phyloP scores from a whole-genome alignment of 2,797 vertebrate species.

The Enteromius mattozi region DNA sequence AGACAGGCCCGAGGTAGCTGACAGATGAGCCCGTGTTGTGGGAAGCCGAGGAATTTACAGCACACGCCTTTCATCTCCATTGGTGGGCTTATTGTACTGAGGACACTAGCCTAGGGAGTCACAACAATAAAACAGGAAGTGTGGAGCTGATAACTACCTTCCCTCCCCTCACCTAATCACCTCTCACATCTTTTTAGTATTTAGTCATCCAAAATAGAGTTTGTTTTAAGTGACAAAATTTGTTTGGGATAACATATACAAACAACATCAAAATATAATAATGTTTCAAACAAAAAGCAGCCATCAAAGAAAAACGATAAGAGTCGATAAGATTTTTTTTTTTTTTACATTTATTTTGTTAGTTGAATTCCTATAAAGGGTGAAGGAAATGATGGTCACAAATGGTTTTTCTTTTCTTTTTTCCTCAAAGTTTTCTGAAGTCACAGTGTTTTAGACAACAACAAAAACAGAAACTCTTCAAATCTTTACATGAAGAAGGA shows the following conservation, averaged over 20 bases:
- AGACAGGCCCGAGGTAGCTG: slow-evolving; percentile 73
- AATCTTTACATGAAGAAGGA: slow-evolving; percentile 70
- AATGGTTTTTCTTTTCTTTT: slow-evolving; percentile 70
- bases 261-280: background rate
- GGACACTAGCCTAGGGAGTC: slow-evolving; percentile 64
- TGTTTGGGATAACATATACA: background rate
- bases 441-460: slow-evolving; percentile 86
- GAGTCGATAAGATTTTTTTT: slow-evolving; percentile 63
- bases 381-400: slow-evolving; percentile 84
- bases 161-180: slow-evolving; percentile 23
- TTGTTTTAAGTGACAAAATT: slow-evolving; percentile 5
- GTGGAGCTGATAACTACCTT: slow-evolving; percentile 49
- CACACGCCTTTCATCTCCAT: slow-evolving; percentile 82
- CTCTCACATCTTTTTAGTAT: slow-evolving; percentile 26
- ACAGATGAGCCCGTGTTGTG: slow-evolving; percentile 79
- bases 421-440: slow-evolving; percentile 83
- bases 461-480: slow-evolving; percentile 69
- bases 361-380: slow-evolving; percentile 86
- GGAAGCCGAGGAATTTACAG: slow-evolving; percentile 83
- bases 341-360: slow-evolving; percentile 84
- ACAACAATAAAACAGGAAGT: slow-evolving; percentile 75
- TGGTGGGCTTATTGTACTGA: slow-evolving; percentile 74
- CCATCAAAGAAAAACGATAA: slow-evolving; percentile 35
- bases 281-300: background rate
- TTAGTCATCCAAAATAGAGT: background rate